phyloP scores from a whole-genome alignment of 1,140 invertebrate genomes.

The Octopus sinensis region DNA sequence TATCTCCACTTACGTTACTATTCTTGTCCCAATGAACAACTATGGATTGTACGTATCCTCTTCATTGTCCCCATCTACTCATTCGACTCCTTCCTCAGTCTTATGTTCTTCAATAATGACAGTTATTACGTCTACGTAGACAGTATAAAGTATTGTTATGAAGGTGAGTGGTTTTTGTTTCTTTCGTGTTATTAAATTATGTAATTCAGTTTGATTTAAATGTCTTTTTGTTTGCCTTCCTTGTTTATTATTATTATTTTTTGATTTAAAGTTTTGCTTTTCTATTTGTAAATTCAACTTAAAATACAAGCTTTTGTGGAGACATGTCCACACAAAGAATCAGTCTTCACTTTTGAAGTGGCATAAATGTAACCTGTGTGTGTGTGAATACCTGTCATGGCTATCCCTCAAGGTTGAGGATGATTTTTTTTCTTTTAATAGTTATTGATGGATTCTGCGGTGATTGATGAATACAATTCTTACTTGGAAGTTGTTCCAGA shows the following conservation, averaged over 20 bases:
- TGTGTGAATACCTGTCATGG: background rate
- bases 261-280: no score
- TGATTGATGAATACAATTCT: no score
- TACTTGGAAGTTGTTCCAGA: no score
- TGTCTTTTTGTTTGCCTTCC: no score
- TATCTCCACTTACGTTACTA: slow-evolving; percentile 87
- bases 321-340: no score
- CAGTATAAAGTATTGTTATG: slow-evolving; percentile 97
- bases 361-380: background rate
- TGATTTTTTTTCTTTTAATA: no score
- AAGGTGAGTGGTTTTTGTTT: slow-evolving; percentile 68
- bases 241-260: no score
- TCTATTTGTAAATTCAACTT: no score
- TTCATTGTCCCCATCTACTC: slow-evolving; percentile 99
- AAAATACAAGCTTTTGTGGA: no score
- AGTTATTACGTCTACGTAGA: slow-evolving; percentile 99
- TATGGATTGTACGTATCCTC: slow-evolving; percentile 97
- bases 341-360: no score
- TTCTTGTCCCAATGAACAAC: slow-evolving; percentile 89
- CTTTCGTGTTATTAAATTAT: slow-evolving; percentile 8
- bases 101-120: slow-evolving; percentile 96
- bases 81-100: slow-evolving; percentile 95
- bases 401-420: no score
- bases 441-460: no score
- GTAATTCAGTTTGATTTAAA: background rate